phyloP scores from a whole-genome alignment of 2,888 invertebrate genomes.

The Eristalis tenax region DNA sequence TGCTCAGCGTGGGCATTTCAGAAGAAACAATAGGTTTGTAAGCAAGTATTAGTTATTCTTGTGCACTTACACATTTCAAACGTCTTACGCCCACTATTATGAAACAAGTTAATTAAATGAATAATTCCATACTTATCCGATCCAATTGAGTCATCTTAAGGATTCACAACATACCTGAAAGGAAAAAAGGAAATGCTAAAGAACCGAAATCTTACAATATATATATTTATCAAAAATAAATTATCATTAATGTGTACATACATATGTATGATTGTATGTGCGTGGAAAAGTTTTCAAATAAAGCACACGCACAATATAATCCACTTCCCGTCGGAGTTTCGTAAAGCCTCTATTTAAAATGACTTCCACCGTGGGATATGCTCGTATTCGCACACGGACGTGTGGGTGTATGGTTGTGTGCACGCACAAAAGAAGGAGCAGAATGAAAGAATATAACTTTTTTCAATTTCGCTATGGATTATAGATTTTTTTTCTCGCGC shows the following conservation, averaged over 20 bases:
- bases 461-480: conserved; percentile 50
- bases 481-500: conserved; percentile 41
- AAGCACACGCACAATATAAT: background rate
- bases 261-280: background rate
- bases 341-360: conserved; percentile 37
- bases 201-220: background rate
- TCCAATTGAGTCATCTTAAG: conserved; percentile 3
- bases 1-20: too few relatives aligned
- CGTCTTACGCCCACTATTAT: background rate
- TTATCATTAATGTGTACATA: background rate
- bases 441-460: conserved; percentile 39
- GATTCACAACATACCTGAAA: conserved; percentile 45
- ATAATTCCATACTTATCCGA: conserved; percentile 14
- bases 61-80: background rate
- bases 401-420: background rate
- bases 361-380: background rate
- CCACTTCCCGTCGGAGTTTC: conserved; percentile 23
- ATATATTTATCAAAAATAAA: conserved; percentile 1
- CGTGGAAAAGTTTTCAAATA: background rate
- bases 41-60: too few relatives aligned
- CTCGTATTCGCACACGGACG: background rate
- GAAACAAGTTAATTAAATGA: background rate
- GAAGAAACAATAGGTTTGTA: too few relatives aligned
- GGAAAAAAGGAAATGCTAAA: background rate
- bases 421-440: background rate